Percentiles rank a stretch among this genome's conserved stretches.
These are phyloP conservation scores for Netelia fuscicornis DNA, from an alignment of 2,888 invertebrate genomes.

Conservation along the genomic window DNA sequence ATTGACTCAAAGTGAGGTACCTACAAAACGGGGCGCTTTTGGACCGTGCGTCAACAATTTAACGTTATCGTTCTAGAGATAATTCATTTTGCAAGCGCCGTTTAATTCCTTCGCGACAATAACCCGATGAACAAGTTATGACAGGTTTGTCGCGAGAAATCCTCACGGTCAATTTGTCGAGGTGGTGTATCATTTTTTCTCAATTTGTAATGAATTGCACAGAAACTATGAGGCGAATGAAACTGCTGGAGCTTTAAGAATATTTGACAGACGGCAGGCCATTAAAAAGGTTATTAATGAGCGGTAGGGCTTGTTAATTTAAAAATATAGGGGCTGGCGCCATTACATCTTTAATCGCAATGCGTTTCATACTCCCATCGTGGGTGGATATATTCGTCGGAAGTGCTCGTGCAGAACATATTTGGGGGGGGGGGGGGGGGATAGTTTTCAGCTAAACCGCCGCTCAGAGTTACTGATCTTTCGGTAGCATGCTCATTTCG, in stretches of 20 bases:
- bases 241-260: too few relatives aligned
- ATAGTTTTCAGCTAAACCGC: conserved; percentile 14
- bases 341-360: background rate
- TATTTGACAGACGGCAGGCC: too few relatives aligned
- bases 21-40: background rate
- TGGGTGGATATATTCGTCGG: background rate
- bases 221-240: too few relatives aligned
- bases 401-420: background rate
- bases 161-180: too few relatives aligned
- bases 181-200: too few relatives aligned
- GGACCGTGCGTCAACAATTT: conserved; percentile 9
- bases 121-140: background rate
- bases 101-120: background rate
- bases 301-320: too few relatives aligned
- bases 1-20: conserved; percentile 40
- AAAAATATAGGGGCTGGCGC: too few relatives aligned
- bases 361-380: background rate
- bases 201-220: too few relatives aligned
- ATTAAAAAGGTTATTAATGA: too few relatives aligned
- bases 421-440: too few relatives aligned
- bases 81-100: background rate
- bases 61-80: background rate
- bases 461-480: conserved; percentile 4
- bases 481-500: background rate
- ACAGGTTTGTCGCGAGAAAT: too few relatives aligned